A percentile compares a stretch with the other conserved stretches of the same genome.
Evolutionary conservation across 1,140 invertebrate genomes (phyloP).

Genomic region (Marisa cornuarietis): DNA sequence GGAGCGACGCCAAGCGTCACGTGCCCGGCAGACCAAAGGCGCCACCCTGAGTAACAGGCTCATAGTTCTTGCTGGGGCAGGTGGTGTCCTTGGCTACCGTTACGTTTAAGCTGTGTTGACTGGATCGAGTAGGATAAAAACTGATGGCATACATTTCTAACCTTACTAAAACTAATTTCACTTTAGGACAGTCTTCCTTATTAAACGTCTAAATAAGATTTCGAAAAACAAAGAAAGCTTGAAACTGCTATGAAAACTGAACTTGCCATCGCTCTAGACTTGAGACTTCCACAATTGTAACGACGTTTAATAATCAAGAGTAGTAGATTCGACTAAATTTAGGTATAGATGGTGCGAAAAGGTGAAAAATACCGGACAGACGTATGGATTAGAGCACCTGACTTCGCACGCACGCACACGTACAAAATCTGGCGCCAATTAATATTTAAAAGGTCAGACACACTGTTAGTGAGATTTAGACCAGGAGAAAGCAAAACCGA

Average conservation of each 20-base stretch:
- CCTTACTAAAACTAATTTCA: too few species aligned
- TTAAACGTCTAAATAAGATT: too few species aligned
- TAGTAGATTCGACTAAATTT: not conserved
- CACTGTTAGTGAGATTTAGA: not conserved
- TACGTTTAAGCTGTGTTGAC: too few species aligned
- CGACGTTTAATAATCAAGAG: not conserved
- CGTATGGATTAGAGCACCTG: not conserved
- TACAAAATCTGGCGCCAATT: not conserved
- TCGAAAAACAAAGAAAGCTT: not conserved
- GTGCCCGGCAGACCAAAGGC: too few species aligned
- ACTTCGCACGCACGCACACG: not conserved
- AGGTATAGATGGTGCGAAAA: not conserved
- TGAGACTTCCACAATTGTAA: not conserved
- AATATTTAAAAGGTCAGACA: not conserved
- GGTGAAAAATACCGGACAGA: not conserved
- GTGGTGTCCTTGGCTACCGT: too few species aligned
- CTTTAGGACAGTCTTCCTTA: too few species aligned
- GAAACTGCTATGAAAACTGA: not conserved
- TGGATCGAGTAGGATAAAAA: too few species aligned
- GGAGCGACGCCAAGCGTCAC: too few species aligned
- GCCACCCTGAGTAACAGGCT: too few species aligned
- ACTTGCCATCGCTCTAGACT: not conserved
- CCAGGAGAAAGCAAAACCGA: not conserved
- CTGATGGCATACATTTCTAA: too few species aligned
- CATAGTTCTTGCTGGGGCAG: too few species aligned